A percentile compares a stretch with the other conserved stretches of the same genome.
phyloP scores from a whole-genome alignment of 2,797 vertebrate species.

The Danio aesculapii region DNA sequence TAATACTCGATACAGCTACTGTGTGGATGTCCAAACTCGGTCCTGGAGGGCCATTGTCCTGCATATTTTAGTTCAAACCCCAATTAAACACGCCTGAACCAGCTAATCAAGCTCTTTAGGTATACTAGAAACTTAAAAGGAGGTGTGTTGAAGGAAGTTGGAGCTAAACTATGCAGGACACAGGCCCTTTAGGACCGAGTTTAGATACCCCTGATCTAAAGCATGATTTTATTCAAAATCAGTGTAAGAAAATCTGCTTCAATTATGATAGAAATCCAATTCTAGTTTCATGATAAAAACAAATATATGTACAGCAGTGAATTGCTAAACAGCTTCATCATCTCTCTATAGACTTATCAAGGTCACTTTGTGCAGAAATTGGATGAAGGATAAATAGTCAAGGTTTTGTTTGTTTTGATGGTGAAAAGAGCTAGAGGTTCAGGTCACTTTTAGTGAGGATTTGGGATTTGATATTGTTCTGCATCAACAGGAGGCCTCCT shows the following conservation, averaged over 20 bases:
- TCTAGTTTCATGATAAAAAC: not conserved
- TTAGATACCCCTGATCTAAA: not conserved
- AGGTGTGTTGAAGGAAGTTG: no score
- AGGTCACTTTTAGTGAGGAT: slow-evolving; percentile 8
- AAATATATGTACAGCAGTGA: not conserved
- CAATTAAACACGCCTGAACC: no score
- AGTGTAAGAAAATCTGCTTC: no score
- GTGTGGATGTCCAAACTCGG: no score
- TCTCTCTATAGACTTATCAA: slow-evolving; percentile 6
- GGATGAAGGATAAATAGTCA: slow-evolving; percentile 13
- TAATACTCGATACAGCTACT: no score
- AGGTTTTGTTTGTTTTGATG: slow-evolving; percentile 25
- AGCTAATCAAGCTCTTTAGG: no score
- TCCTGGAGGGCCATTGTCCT: no score
- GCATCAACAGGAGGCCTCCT: not conserved
- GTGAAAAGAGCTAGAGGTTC: slow-evolving; percentile 4
- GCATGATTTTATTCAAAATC: not conserved
- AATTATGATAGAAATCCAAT: not conserved
- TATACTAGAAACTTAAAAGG: no score
- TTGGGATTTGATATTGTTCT: slow-evolving; percentile 19
- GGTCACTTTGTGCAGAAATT: slow-evolving; percentile 22
- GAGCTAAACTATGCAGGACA: no score
- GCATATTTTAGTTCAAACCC: no score
- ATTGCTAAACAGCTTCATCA: slow-evolving; percentile 18
- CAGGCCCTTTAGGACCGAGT: no score